These are phyloP conservation scores for Galbula dea DNA, from an alignment of 2,113 vertebrate genomes.

Conservation along the genomic window DNA sequence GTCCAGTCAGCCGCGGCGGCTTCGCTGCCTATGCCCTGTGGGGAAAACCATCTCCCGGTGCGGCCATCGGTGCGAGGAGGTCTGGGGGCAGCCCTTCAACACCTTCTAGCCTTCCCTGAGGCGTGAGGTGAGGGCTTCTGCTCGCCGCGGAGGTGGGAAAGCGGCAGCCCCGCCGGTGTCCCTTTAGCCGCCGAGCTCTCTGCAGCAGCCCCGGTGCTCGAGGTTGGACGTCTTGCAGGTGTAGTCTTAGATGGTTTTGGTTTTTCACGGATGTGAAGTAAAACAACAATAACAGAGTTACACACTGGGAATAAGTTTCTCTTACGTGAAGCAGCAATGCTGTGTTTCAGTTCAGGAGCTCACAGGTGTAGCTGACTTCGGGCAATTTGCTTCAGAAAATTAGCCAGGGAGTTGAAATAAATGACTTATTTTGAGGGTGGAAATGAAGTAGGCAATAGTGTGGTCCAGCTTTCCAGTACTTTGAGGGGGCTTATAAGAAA, in stretches of 20 bases:
- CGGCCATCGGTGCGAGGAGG: neutral
- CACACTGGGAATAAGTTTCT: fast-evolving
- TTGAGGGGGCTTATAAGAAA: too few species aligned
- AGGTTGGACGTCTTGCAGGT: too few species aligned
- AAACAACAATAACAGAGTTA: neutral
- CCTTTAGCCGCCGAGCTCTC: neutral
- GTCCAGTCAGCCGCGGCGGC: neutral
- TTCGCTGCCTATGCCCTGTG: neutral
- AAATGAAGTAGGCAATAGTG: neutral
- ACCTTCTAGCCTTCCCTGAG: neutral
- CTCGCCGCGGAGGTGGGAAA: neutral
- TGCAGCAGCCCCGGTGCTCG: too few species aligned
- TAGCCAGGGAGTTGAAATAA: neutral
- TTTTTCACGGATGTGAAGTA: neutral
- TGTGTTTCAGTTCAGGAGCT: neutral
- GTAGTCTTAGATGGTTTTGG: neutral
- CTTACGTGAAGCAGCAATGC: neutral
- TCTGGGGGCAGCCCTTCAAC: neutral
- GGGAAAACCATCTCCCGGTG: neutral
- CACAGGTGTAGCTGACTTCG: too few species aligned
- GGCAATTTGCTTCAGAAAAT: neutral
- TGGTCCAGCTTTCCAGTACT: too few species aligned
- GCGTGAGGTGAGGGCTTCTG: neutral
- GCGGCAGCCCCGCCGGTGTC: neutral
- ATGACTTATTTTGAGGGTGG: neutral